These are phyloP conservation scores for Acanthoscelides obtectus DNA, from an alignment of 2,888 invertebrate genomes.

Conservation along the genomic window DNA sequence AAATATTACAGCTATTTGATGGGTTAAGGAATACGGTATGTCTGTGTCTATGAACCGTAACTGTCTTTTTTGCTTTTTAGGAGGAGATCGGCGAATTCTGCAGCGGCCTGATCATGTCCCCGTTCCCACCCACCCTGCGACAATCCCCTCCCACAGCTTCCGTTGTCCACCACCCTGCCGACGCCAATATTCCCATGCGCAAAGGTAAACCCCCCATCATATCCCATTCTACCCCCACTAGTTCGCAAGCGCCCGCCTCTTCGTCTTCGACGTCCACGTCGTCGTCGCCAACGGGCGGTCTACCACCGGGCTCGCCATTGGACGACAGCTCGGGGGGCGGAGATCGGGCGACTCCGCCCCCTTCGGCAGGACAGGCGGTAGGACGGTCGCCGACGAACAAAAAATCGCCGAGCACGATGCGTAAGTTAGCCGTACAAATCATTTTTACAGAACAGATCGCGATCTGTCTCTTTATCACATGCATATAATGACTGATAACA, in stretches of 20 bases:
- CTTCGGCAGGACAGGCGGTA: neutral
- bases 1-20: too few relatives aligned
- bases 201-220: neutral
- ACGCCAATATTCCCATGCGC: neutral
- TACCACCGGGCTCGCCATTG: neutral
- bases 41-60: too few relatives aligned
- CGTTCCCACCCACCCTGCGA: slow-evolving; percentile 54
- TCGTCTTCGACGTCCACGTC: neutral
- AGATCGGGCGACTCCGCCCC: neutral
- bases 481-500: too few relatives aligned
- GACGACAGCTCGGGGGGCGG: neutral
- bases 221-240: neutral
- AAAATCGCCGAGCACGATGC: neutral
- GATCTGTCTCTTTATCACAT: too few relatives aligned
- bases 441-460: too few relatives aligned
- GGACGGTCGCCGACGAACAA: neutral
- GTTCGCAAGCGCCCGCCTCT: neutral
- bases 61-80: too few relatives aligned
- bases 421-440: too few relatives aligned
- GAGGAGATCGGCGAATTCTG: slow-evolving; percentile 65
- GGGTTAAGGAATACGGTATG: too few relatives aligned
- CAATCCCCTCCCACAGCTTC: slow-evolving; percentile 33
- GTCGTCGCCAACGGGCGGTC: neutral
- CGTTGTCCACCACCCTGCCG: neutral
- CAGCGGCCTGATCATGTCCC: slow-evolving; percentile 54